phyloP scores from a whole-genome alignment of 2,797 vertebrate species.

The Vultur gryphus region DNA sequence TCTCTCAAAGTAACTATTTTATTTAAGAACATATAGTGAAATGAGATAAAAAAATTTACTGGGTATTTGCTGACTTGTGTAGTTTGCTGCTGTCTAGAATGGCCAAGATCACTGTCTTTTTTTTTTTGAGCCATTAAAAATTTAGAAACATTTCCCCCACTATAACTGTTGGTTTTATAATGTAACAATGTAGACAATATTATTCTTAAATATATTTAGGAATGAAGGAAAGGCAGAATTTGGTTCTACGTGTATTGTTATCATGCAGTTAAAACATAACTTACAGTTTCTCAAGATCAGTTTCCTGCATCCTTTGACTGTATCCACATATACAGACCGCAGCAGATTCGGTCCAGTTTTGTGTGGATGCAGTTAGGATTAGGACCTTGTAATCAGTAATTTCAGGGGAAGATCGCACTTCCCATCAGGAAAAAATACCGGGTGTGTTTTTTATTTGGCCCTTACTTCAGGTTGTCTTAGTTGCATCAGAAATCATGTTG shows the following conservation, averaged over 20 bases:
- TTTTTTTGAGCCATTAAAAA: not conserved
- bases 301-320: not conserved
- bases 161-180: not conserved
- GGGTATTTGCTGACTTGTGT: not conserved
- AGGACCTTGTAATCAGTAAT: not conserved
- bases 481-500: not conserved
- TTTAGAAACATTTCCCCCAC: not conserved
- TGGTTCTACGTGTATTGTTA: not conserved
- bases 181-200: not conserved
- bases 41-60: not conserved
- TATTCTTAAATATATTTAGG: not conserved
- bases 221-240: not conserved
- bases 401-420: constrained; percentile 19
- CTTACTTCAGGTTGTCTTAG: not conserved
- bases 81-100: not conserved
- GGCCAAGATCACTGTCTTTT: not conserved
- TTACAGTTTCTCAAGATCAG: not conserved
- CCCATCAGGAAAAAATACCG: not conserved
- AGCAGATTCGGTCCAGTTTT: not conserved
- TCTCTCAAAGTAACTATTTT: not conserved
- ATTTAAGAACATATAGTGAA: not conserved
- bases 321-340: not conserved
- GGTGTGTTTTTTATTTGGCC: not conserved
- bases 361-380: not conserved
- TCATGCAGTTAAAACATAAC: not conserved